Evolutionary conservation across 2,113 vertebrate genomes (phyloP).

Genomic region (Mystacornis crossleyi): DNA sequence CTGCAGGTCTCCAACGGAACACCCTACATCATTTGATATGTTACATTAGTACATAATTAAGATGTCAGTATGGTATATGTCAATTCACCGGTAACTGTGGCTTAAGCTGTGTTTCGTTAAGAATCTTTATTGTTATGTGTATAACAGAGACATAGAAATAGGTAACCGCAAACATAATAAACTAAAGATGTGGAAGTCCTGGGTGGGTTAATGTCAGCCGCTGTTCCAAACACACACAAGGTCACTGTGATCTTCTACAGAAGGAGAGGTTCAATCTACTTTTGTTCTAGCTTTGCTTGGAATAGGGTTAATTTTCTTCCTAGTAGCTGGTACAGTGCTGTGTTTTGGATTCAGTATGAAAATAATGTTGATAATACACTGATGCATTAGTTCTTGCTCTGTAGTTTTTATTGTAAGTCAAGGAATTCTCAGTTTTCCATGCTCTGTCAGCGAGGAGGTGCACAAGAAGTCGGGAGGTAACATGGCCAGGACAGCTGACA

Average conservation of each 20-base stretch:
- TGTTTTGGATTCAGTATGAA: background rate
- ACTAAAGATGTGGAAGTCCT: background rate
- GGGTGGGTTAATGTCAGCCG: background rate
- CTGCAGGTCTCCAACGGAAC: background rate
- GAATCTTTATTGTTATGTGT: background rate
- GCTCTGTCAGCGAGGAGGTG: background rate
- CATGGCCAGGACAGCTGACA: background rate
- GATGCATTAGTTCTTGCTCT: background rate
- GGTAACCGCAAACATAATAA: background rate
- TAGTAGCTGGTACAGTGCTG: background rate
- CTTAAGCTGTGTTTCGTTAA: background rate
- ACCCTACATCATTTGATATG: background rate
- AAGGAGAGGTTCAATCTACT: background rate
- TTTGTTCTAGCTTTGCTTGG: background rate
- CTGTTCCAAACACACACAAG: background rate
- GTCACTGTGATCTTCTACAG: background rate
- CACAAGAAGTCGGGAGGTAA: background rate
- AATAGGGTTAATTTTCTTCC: background rate
- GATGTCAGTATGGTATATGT: background rate
- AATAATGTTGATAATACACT: background rate
- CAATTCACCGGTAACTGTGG: accelerated
- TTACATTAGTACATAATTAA: background rate
- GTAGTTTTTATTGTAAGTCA: background rate
- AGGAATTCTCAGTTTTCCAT: background rate
- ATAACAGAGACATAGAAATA: background rate